Base-by-base conservation (phyloP, 2,888 invertebrate species). In the Caprella mutica region DNA sequence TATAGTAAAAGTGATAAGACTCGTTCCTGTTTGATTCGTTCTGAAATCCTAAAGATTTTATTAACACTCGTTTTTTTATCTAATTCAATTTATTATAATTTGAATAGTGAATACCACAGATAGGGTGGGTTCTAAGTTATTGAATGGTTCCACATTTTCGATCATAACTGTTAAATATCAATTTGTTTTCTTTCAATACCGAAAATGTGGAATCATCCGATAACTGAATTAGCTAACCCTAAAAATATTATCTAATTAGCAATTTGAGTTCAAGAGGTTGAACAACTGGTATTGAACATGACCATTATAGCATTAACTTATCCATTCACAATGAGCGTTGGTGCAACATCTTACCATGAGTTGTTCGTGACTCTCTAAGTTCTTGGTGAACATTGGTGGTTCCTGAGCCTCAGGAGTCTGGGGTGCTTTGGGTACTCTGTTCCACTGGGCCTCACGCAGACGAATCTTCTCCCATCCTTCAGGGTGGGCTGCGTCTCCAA, bases 381-480 rank as follows among this genome's bases (percentile, higher is more conserved):
- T 92, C 24, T 88, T 90, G 3, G 90, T 92, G 70, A 94, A 94
- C n/a, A 92, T 90, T 26, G 94, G 94, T 5, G 62, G 56, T 44
- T 60, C 58, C 17, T 38, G 50, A 19, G 52, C 52, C 30, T 64
- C 64, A 46, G 93, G 89, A 58, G 60, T 58, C 9, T 52, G 57
- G 14, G 85, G 83, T 3, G 84, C 81, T 69, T 89, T 89, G 1
- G 89, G 88, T 38, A 88, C 87, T 71, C 82, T 84, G 71, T 88
- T 87, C 85, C 87, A 86, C 62, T 89, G 87, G 14, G 89, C 88
- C 77, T 94, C 93, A 71, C 91, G 87, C 30, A 86, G 76, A 70
- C 86, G 86, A 68, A 90, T 92, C 75, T 88, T 88, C 73, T 86
- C 86, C 89, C 88, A 92, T 35, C 87, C 85, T 70, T 91, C 88